Conservation (phyloP, 2,888 invertebrate genomes). For the Andrena fulva region DNA sequence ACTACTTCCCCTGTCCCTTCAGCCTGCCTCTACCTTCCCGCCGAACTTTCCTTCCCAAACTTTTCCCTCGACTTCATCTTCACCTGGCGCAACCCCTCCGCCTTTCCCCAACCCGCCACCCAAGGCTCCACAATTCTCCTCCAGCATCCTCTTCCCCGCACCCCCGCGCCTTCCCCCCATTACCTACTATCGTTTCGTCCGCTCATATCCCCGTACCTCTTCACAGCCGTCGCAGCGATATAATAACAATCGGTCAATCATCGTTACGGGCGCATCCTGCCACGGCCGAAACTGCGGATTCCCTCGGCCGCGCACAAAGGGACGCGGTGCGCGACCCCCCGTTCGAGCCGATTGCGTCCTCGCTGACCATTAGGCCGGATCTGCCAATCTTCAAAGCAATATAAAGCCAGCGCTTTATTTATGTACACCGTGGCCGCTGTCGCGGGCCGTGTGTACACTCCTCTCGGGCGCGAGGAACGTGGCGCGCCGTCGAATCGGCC, state of each 20-base stretch:
- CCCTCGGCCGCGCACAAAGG: conserved; percentile 40
- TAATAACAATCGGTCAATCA: conserved; percentile 68
- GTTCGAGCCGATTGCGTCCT: conserved; percentile 59
- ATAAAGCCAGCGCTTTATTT: conserved; percentile 73
- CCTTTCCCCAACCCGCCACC: not conserved
- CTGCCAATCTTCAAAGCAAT: conserved; percentile 76
- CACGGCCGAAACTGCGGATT: conserved; percentile 41
- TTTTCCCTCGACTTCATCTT: not conserved
- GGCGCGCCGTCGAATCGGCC: conserved; percentile 73
- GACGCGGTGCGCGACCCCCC: conserved; percentile 12
- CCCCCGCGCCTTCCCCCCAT: not conserved
- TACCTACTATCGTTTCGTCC: not conserved
- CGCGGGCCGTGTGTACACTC: conserved; percentile 17
- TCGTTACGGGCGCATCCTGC: conserved; percentile 62
- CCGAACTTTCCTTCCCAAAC: not conserved
- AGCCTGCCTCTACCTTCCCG: not conserved
- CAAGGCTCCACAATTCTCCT: not conserved
- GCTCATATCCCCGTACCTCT: not conserved
- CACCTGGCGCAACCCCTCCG: conserved; percentile 1
- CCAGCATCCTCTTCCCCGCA: not conserved
- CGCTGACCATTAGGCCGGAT: conserved; percentile 71
- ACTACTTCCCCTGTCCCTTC: not conserved
- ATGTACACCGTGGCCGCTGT: conserved; percentile 43
- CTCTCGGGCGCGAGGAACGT: not conserved
- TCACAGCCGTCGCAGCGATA: not conserved